These are phyloP conservation scores for Mimumesa dahlbomi DNA, from an alignment of 2,888 invertebrate genomes.

Conservation along the genomic window DNA sequence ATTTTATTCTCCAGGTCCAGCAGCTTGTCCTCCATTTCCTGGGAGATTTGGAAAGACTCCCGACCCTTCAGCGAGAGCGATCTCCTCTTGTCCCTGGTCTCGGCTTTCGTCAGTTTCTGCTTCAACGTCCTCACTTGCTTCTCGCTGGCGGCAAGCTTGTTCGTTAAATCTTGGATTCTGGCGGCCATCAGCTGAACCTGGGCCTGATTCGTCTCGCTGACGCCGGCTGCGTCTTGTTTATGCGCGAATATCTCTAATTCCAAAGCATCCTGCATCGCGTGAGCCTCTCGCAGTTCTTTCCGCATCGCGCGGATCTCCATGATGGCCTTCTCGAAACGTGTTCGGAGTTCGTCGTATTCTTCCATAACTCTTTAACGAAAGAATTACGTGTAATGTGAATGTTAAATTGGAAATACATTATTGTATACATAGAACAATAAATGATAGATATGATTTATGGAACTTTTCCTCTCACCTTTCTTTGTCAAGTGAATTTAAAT, in stretches of 20 bases:
- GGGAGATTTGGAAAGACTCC: constrained; percentile 89
- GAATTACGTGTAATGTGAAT: too few species aligned
- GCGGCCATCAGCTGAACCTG: constrained; percentile 91
- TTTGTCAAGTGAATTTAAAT: constrained; percentile 88
- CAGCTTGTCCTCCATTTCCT: constrained; percentile 92
- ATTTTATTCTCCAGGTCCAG: constrained; percentile 91
- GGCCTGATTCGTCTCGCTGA: constrained; percentile 85
- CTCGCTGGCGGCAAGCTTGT: constrained; percentile 90
- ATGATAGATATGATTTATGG: constrained; percentile 9
- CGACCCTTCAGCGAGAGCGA: constrained; percentile 92
- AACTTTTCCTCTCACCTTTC: constrained; percentile 79
- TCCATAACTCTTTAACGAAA: constrained; percentile 84
- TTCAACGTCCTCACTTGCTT: constrained; percentile 90
- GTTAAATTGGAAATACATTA: too few species aligned
- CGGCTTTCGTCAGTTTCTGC: constrained; percentile 89
- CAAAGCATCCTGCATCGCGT: constrained; percentile 89
- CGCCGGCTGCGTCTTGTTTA: constrained; percentile 86
- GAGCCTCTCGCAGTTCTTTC: constrained; percentile 89
- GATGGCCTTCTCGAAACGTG: constrained; percentile 90
- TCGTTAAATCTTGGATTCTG: constrained; percentile 91
- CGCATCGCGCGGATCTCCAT: constrained; percentile 92
- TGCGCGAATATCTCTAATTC: constrained; percentile 90
- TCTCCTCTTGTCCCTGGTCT: constrained; percentile 89
- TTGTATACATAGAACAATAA: not conserved
- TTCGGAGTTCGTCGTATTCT: constrained; percentile 89